phyloP scores from a whole-genome alignment of 1,140 invertebrate genomes.

The Pararge aegeria region DNA sequence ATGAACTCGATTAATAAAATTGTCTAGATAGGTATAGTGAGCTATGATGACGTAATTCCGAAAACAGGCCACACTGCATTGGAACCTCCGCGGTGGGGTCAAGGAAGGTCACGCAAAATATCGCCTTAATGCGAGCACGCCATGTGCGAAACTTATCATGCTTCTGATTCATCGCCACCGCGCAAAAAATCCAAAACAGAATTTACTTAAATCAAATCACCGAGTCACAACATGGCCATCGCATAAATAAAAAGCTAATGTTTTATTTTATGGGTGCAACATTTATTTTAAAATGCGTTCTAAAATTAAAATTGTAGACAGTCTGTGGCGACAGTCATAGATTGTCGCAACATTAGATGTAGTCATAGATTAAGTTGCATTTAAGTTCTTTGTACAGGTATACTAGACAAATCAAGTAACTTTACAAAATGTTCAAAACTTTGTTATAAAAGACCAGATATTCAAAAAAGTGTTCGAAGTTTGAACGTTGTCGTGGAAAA shows the following conservation, averaged over 20 bases:
- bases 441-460: too few species aligned
- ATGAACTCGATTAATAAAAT: slow-evolving; percentile 34
- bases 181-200: background rate
- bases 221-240: background rate
- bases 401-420: too few species aligned
- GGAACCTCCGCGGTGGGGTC: slow-evolving; percentile 54
- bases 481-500: too few species aligned
- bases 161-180: slow-evolving; percentile 6
- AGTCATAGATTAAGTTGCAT: too few species aligned
- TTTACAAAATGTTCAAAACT: too few species aligned
- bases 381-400: too few species aligned
- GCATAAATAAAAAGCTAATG: background rate
- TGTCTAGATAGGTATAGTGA: slow-evolving; percentile 69
- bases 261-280: background rate
- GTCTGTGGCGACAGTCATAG: too few species aligned
- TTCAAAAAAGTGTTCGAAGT: too few species aligned
- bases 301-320: background rate
- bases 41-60: slow-evolving; percentile 75
- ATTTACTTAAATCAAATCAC: background rate
- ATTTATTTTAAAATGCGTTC: background rate
- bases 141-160: slow-evolving; percentile 42
- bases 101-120: slow-evolving; percentile 69
- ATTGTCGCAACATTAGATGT: too few species aligned
- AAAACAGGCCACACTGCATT: slow-evolving; percentile 73
- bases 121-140: too few species aligned